Base-by-base conservation (phyloP, 2,113 vertebrate genomes). In the Paradoxurus hermaphroditus region DNA sequence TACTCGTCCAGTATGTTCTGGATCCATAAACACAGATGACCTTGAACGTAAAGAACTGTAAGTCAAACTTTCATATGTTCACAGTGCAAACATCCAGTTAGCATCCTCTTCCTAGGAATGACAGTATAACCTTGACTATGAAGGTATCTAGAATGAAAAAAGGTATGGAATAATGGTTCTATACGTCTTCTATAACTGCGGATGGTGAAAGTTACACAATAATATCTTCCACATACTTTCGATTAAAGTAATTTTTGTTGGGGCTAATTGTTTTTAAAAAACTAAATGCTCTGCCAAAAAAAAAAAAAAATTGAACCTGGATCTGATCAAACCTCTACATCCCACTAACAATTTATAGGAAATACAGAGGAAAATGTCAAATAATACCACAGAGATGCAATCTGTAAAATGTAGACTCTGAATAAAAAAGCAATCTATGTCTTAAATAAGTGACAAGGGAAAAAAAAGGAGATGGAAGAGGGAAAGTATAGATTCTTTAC, bases 351-450 rank as follows among this genome's bases (percentile, higher is more conserved):
- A 72, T 25, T 91, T 83, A 75, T 1, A 81, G 14, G 8, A 96
- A 93, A 93, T 75, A 78, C 11, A 85, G 15, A 62, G 25, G 7
- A 62, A 92, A 36, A 82, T 41, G 9, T 72, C 72, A n/a, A 93
- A 81, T 70, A 89, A 93, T 53, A 83, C 14, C 25, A 94, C 12
- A 41, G 15, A 75, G 44, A 91, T n/a, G 1, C 21, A 88, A 44
- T 85, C n/a, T 85, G 41, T 23, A 96, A 89, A 85, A 85, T 63
- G 23, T 15, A 92, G 51, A 89, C 10, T 82, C 10, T 75, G n/a
- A 92, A 34, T 79, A 89, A 85, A 88, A 91, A 87, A 86, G 27
- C 67, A 92, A 86, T 12, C n/a, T 91, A 53, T 86, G 81, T 89
- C 65, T 95, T 89, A 78, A 93, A 27, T 86, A 90, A 87, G 29